Evolutionary conservation across 2,797 vertebrate species (phyloP), one percentile per base, ranked within the genome.

Genomic region (Halcyon chelicuti): DNA sequence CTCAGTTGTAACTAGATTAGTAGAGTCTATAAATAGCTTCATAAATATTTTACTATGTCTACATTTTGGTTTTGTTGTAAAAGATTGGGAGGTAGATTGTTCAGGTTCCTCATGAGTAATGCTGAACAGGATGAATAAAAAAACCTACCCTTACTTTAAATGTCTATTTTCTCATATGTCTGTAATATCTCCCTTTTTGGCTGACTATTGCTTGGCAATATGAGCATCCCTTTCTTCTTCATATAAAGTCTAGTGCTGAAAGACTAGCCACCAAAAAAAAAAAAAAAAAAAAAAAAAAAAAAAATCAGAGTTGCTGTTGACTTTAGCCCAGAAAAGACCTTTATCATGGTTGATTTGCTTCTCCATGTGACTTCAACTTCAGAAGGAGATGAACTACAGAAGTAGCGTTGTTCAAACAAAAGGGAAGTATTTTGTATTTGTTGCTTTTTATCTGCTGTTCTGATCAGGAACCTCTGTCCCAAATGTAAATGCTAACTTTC

Each of bases 41-140:
- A 77, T 87, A 93, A 95, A 93, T 85, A 71, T 76, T 94, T 94
- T 57, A 76, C 6, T 86, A 6, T 39, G 26, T 87, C 70, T 93
- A 47, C 33, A 26, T 86, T 82, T 93, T 78, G 29, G 8, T 77
- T 35, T 63, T 88, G 7, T 55, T 74, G 4, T 82, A 68, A 66
- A 84, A 82, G 79, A 60, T 28, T 72, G 26, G 26, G 17, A 11
- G 10, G 73, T 51, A 77, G 17, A 35, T 87, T 63, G 14, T 83
- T 80, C 40, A 67, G 46, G 17, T 86, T 95, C 46, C 29, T 86
- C 40, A 11, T 78, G 14, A 57, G n/a, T 80, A 78, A 40, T 39
- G 54, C 5, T 5, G 6, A 80, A 44, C 5, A 44, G 6, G 6
- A 19, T 75, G 10, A 84, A 93, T 55, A 3, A 31, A 63, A 70